phyloP scores from a whole-genome alignment of 2,797 vertebrate genomes.

The Astyanax mexicanus region DNA sequence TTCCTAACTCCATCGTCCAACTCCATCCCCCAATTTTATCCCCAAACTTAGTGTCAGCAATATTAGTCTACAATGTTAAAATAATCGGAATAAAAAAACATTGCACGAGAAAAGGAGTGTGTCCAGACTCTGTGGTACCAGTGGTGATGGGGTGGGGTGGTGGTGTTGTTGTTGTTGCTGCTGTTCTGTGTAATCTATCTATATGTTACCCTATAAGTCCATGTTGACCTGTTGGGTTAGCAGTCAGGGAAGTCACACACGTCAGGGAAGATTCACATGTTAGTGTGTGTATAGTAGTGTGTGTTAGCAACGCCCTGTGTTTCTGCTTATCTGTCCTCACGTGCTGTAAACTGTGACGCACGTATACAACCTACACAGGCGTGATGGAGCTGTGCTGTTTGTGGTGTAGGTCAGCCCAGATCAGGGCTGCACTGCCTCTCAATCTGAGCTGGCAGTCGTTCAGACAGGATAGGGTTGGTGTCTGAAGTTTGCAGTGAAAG shows the following conservation, averaged over 20 bases:
- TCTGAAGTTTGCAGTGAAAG: too few relatives aligned
- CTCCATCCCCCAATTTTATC: too few relatives aligned
- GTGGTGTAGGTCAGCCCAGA: slow-evolving; percentile 57
- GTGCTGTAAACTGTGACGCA: slow-evolving; percentile 44
- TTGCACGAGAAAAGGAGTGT: too few relatives aligned
- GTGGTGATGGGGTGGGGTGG: not conserved
- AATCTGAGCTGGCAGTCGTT: too few relatives aligned
- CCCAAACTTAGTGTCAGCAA: too few relatives aligned
- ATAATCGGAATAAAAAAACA: too few relatives aligned
- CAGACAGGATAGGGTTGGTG: too few relatives aligned
- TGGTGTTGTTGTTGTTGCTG: slow-evolving; percentile 9
- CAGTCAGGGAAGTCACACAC: not conserved
- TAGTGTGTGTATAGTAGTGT: slow-evolving; percentile 17
- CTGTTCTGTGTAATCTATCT: not conserved
- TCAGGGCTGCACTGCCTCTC: slow-evolving; percentile 41
- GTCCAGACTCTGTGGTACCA: too few relatives aligned
- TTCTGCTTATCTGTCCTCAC: slow-evolving; percentile 8
- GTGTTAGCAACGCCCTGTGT: slow-evolving; percentile 6
- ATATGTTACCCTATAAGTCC: slow-evolving; percentile 34
- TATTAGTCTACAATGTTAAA: too few relatives aligned
- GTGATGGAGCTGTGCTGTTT: slow-evolving; percentile 47
- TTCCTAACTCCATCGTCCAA: too few relatives aligned
- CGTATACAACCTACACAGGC: slow-evolving; percentile 38
- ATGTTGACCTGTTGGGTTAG: slow-evolving; percentile 16
- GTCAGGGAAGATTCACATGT: slow-evolving; percentile 27